A percentile compares a stretch with the other conserved stretches of the same genome.
Evolutionary conservation across 2,888 invertebrate genomes (phyloP).

Genomic region (Pristionchus maxplancki): DNA sequence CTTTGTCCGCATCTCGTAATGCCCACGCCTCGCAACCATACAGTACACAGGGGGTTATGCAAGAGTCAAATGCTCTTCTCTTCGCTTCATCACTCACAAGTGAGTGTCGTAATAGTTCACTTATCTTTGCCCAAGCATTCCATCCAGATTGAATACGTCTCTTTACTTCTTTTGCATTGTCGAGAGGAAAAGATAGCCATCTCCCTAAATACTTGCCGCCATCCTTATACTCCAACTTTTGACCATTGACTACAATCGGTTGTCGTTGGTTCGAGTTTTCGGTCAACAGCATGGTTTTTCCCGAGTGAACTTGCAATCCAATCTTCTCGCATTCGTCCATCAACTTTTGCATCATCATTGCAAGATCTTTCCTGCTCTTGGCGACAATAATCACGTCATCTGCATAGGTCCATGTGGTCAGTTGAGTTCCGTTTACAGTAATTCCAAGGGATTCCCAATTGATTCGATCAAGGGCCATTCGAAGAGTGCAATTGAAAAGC

Average conservation of each 20-base stretch:
- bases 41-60: not conserved
- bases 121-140: no score
- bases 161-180: not conserved
- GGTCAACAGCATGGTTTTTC: not conserved
- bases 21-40: constrained; percentile 1
- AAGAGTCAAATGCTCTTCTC: not conserved
- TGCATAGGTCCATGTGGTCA: no score
- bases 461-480: not conserved
- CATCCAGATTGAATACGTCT: not conserved
- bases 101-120: not conserved
- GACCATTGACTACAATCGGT: not conserved
- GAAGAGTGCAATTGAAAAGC: no score
- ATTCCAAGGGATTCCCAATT: not conserved
- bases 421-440: not conserved
- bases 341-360: not conserved
- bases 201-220: not conserved
- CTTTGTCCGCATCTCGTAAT: not conserved
- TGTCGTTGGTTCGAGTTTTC: not conserved
- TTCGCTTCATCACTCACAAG: not conserved
- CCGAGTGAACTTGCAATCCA: not conserved
- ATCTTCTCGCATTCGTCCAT: not conserved
- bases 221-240: not conserved
- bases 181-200: not conserved
- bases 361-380: not conserved
- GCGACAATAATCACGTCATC: not conserved